These are phyloP conservation scores for Hyles euphorbiae DNA, from an alignment of 1,140 invertebrate species.

Conservation along the genomic window DNA sequence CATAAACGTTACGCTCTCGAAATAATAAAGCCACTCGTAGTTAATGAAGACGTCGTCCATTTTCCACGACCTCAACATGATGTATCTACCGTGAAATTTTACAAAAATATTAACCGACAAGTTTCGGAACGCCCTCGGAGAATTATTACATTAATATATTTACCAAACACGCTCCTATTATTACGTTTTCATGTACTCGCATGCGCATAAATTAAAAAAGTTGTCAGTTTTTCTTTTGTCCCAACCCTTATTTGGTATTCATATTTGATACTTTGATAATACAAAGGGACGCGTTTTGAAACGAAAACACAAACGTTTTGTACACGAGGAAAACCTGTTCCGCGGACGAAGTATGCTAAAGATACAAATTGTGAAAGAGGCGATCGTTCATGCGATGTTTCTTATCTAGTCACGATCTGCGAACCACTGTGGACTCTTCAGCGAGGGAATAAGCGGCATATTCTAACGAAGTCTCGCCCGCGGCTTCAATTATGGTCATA, in stretches of 20 bases:
- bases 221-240: conserved; percentile 72
- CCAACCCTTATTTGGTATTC: conserved; percentile 74
- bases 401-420: conserved; percentile 43
- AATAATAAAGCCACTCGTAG: conserved; percentile 23
- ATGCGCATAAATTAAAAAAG: conserved; percentile 72
- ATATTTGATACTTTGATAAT: conserved; percentile 73
- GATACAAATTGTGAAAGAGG: conserved; percentile 74
- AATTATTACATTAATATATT: conserved; percentile 73
- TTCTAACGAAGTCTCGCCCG: conserved; percentile 39
- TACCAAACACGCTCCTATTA: conserved; percentile 74
- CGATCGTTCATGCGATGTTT: conserved; percentile 62
- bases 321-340: conserved; percentile 71
- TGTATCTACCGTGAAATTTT: conserved; percentile 72
- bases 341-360: conserved; percentile 63
- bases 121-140: conserved; percentile 47
- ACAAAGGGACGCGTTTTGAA: conserved; percentile 66
- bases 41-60: conserved; percentile 65
- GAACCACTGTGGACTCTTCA: conserved; percentile 51
- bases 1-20: conserved; percentile 18
- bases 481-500: conserved; percentile 71
- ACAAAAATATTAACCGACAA: conserved; percentile 56
- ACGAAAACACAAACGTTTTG: conserved; percentile 60
- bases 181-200: conserved; percentile 74
- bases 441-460: conserved; percentile 46
- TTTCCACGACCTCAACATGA: conserved; percentile 56